Evolutionary conservation across 2,113 vertebrate genomes (phyloP).

Genomic region (Jacana jacana): DNA sequence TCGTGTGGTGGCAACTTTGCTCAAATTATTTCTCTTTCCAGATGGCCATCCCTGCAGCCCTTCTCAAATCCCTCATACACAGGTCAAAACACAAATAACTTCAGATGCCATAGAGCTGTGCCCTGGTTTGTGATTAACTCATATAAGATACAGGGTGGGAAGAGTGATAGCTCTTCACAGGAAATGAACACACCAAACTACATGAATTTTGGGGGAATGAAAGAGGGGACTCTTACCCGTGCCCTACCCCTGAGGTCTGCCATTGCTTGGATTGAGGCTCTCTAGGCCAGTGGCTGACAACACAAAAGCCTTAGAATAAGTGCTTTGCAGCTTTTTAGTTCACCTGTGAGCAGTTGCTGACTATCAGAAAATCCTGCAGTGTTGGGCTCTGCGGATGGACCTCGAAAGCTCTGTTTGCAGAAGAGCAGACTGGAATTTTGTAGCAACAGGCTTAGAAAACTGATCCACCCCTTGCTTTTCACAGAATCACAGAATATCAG

Average conservation of each 20-base stretch:
- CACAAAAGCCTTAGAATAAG: neutral
- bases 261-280: neutral
- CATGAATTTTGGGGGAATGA: neutral
- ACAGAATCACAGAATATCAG: too few relatives aligned
- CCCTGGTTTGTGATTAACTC: neutral
- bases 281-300: neutral
- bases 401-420: neutral
- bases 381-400: neutral
- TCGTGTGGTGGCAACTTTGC: conserved; percentile 74
- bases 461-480: neutral
- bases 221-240: neutral
- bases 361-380: neutral
- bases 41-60: neutral
- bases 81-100: neutral
- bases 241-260: neutral
- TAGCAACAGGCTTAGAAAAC: neutral
- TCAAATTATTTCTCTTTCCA: neutral
- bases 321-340: neutral
- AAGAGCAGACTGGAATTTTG: neutral
- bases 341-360: neutral
- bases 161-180: neutral
- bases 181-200: neutral
- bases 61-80: neutral
- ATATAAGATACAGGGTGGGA: neutral
- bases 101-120: neutral